Percentiles rank a stretch among this genome's conserved stretches.
Evolutionary conservation across 2,113 vertebrate species (phyloP).

Genomic region (Rhinichthys klamathensis): DNA sequence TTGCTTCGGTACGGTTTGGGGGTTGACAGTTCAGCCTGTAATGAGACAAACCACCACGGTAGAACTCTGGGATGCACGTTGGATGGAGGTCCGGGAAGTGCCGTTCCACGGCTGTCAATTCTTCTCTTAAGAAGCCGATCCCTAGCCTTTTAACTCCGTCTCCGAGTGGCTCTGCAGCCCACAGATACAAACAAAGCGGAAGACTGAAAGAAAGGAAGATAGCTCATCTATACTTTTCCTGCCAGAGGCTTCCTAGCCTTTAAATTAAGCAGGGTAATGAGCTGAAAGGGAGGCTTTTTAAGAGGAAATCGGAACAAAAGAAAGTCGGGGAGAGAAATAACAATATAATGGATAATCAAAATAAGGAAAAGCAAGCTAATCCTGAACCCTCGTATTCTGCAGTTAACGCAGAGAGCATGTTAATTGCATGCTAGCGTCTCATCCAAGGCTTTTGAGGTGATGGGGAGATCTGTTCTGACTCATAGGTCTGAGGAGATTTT

Average conservation of each 20-base stretch:
- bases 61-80: constrained; percentile 71
- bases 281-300: background rate
- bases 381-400: constrained; percentile 50
- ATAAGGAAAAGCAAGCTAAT: constrained; percentile 12
- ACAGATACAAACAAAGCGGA: constrained; percentile 63
- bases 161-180: constrained; percentile 57
- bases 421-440: constrained; percentile 54
- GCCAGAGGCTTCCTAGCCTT: constrained; percentile 62
- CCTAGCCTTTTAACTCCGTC: constrained; percentile 64
- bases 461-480: background rate
- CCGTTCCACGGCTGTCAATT: constrained; percentile 74
- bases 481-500: background rate
- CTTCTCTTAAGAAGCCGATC: constrained; percentile 61
- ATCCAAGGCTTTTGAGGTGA: background rate
- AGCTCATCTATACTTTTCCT: constrained; percentile 58
- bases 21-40: constrained; percentile 71
- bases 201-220: constrained; percentile 46
- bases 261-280: constrained; percentile 53
- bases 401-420: constrained; percentile 69
- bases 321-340: constrained; percentile 42
- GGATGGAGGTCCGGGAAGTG: constrained; percentile 75
- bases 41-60: constrained; percentile 77
- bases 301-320: constrained; percentile 53
- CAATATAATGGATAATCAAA: constrained; percentile 44
- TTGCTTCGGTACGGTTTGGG: constrained; percentile 53